These are phyloP conservation scores for Varanus komodoensis DNA, from an alignment of 2,113 vertebrate genomes.

Conservation along the genomic window DNA sequence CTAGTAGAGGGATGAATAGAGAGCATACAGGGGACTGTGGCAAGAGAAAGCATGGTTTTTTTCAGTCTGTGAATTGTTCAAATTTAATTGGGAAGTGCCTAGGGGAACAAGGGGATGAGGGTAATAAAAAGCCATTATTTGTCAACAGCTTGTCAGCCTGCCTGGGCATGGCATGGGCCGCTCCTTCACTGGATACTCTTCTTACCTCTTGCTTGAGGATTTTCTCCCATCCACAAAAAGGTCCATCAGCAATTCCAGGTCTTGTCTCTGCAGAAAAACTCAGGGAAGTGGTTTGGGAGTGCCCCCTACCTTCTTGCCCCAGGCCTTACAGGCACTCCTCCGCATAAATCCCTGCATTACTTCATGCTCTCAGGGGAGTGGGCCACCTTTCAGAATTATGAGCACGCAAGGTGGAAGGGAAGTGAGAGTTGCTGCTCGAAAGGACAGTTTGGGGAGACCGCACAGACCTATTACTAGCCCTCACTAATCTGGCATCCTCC, in stretches of 20 bases:
- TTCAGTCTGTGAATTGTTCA: neutral
- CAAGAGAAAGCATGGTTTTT: neutral
- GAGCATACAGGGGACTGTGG: neutral
- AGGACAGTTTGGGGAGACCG: neutral
- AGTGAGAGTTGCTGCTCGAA: neutral
- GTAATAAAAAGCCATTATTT: neutral
- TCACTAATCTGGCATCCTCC: neutral
- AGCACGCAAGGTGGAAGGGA: neutral
- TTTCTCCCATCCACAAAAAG: neutral
- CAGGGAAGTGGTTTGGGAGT: neutral
- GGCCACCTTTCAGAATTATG: constrained; percentile 1
- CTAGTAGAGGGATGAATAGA: neutral
- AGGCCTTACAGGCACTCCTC: neutral
- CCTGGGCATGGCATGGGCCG: neutral
- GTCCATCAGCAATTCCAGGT: neutral
- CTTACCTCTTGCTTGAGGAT: neutral
- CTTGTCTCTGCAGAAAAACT: neutral
- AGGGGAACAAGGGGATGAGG: neutral
- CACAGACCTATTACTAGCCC: too few species aligned
- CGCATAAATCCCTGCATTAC: neutral
- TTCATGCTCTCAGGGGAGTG: neutral
- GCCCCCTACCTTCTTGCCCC: neutral
- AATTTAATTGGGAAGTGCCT: neutral
- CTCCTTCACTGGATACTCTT: neutral
- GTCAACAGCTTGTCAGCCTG: neutral